Evolutionary conservation across 92 coral and sea anemone species (phyloP).

Genomic region (Metridium senile): DNA sequence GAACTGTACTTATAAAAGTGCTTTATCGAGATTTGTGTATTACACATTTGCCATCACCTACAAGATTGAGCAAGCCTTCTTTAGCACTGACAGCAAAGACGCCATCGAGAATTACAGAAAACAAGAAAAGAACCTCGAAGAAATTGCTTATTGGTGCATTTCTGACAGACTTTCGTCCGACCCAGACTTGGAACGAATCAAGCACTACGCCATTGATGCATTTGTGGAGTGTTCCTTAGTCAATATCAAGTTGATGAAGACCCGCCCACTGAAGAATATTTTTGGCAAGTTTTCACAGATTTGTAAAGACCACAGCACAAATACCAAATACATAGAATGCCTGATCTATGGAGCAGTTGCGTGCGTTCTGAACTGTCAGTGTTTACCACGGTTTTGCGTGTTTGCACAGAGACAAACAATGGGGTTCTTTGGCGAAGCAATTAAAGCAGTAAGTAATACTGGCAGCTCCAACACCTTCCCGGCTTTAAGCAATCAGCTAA

Average conservation of each 20-base stretch:
- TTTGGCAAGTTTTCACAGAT: conserved; percentile 38
- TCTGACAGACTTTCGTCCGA: background rate
- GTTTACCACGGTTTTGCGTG: conserved; percentile 29
- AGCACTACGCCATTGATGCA: conserved; percentile 30
- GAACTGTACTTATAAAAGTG: conserved; percentile 10
- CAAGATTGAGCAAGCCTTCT: conserved; percentile 28
- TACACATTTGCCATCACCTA: conserved; percentile 20
- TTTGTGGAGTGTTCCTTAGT: conserved; percentile 39
- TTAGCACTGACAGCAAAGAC: conserved; percentile 28
- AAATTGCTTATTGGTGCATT: conserved; percentile 52
- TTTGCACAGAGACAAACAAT: conserved; percentile 32
- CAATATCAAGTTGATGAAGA: conserved; percentile 51
- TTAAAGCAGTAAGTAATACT: background rate
- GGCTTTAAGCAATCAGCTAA: background rate
- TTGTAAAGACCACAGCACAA: background rate
- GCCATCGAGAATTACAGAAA: conserved; percentile 43
- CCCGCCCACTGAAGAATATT: conserved; percentile 36
- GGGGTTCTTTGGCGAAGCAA: conserved; percentile 20
- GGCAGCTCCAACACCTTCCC: background rate
- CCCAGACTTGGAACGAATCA: background rate
- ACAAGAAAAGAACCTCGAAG: conserved; percentile 55
- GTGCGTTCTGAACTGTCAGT: conserved; percentile 41
- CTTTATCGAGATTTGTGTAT: conserved; percentile 31
- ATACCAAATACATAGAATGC: conserved; percentile 34
- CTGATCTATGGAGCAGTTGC: conserved; percentile 46